Percentiles rank a stretch among this genome's conserved stretches.
Evolutionary conservation across 2,888 invertebrate genomes (phyloP).

Genomic region (Pristionchus arcanus): DNA sequence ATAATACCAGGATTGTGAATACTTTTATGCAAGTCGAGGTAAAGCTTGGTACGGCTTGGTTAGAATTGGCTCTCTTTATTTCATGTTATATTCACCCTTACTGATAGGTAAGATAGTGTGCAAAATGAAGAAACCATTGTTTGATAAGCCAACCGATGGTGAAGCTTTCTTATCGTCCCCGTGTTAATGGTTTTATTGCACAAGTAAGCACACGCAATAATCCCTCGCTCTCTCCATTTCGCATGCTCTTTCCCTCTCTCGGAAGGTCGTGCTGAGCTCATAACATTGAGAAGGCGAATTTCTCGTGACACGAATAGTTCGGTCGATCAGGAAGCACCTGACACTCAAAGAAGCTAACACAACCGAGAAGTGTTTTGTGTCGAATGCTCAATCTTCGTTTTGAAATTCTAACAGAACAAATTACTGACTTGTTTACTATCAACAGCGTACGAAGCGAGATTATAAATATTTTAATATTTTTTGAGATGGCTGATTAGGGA

Average conservation of each 20-base stretch:
- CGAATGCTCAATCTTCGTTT: background rate
- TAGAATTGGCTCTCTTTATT: too few species aligned
- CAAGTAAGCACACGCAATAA: background rate
- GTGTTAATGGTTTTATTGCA: background rate
- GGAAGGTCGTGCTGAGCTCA: background rate
- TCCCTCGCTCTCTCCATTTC: background rate
- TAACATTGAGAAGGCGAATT: background rate
- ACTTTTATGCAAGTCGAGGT: too few species aligned
- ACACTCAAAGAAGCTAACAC: background rate
- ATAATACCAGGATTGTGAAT: too few species aligned
- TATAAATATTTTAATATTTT: too few species aligned
- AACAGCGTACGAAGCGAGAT: background rate
- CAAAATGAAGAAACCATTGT: background rate
- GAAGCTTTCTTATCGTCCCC: background rate
- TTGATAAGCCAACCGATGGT: background rate
- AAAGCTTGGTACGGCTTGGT: too few species aligned
- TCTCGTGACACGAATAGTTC: background rate
- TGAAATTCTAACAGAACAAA: background rate
- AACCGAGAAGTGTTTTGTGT: too few species aligned
- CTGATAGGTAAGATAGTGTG: too few species aligned
- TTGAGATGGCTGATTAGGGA: too few species aligned
- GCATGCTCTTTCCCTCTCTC: background rate
- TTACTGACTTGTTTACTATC: background rate
- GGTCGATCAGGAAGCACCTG: background rate
- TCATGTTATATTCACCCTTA: too few species aligned